phyloP scores from a whole-genome alignment of 2,888 invertebrate species.

The Serripes groenlandicus region DNA sequence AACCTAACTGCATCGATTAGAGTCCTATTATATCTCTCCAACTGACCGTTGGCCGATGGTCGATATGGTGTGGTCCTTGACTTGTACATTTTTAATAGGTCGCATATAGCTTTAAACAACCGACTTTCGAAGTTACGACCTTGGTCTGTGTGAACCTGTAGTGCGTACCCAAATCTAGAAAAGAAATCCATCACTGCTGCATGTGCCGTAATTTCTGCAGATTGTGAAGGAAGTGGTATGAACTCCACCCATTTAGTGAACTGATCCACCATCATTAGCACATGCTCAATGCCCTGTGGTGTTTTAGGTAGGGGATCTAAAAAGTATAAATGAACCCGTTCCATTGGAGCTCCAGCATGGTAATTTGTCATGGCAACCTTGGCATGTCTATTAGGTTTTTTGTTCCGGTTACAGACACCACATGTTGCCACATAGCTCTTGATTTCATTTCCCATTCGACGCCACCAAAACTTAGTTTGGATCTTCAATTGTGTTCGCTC shows the following conservation, averaged over 20 bases:
- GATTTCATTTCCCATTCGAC: conserved; percentile 11
- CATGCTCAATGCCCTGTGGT: conserved; percentile 22
- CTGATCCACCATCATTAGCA: conserved; percentile 42
- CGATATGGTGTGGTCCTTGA: conserved; percentile 34
- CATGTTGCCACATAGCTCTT: conserved; percentile 25
- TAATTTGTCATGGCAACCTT: conserved; percentile 27
- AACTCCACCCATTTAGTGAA: conserved; percentile 37
- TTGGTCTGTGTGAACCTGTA: conserved; percentile 19
- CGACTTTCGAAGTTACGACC: conserved; percentile 26
- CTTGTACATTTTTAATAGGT: conserved; percentile 19
- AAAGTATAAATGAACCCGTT: conserved; percentile 29
- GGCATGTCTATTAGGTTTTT: conserved; percentile 23
- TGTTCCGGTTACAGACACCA: conserved; percentile 27
- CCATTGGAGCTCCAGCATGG: conserved; percentile 26
- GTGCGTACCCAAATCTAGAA: conserved; percentile 25
- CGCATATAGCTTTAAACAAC: conserved; percentile 21
- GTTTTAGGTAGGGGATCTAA: conserved; percentile 30
- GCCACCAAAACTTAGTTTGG: conserved; percentile 33
- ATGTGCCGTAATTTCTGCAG: conserved; percentile 29
- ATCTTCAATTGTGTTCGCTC: conserved; percentile 25
- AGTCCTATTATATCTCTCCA: conserved; percentile 13
- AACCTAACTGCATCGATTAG: conserved; percentile 19
- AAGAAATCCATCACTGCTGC: conserved; percentile 25
- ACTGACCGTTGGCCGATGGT: conserved; percentile 25
- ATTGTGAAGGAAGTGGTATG: conserved; percentile 26